Evolutionary conservation across 2,888 invertebrate genomes (phyloP), one percentile per base, ranked within the genome.

Genomic region (Hypena proboscidalis): DNA sequence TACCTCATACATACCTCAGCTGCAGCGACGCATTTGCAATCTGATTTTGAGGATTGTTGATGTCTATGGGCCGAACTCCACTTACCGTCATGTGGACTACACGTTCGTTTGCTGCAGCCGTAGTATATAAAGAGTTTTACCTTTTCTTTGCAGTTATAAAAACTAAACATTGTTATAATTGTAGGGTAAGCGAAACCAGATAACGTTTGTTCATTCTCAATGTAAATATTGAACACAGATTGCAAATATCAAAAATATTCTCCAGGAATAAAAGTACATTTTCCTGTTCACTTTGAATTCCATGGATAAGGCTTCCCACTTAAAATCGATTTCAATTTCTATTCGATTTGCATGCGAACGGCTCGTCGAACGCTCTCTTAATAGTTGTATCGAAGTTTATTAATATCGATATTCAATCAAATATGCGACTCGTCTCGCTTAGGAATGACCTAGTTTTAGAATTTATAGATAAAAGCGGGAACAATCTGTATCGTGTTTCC

Each of bases 341-440:
- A 26, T 22, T 33, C 25, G 21, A 15, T 37, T 44, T 23, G 17
- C 17, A 34, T 29, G 11, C 17, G 23, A 37, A 33, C 20, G 23
- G 35, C n/a, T n/a, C n/a, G n/a, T n/a, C n/a, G 32, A 38, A 17
- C n/a, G 27, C 20, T 44, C 46, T 42, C 42, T 43, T 46, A 22
- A 44, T 40, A 48, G 35, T 33, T 41, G 30, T 37, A 58, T 44
- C 31, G 3, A 37, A 43, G 32, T 35, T 44, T 50, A 50, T 45
- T 46, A 36, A 59, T 54, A 47, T 21, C 11, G 33, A 46, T 47
- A 62, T 45, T 40, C 14, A 54, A 60, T 58, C 34, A 54, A 44
- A 10, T 4, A 6, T 19, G 17, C 14, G 19, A 29, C 17, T 14
- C 21, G 19, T 4, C 20, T 15, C 27, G 11, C 30, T 22, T 34